Evolutionary conservation across 2,888 invertebrate species (phyloP).

Genomic region (Vesta saturnalis): DNA sequence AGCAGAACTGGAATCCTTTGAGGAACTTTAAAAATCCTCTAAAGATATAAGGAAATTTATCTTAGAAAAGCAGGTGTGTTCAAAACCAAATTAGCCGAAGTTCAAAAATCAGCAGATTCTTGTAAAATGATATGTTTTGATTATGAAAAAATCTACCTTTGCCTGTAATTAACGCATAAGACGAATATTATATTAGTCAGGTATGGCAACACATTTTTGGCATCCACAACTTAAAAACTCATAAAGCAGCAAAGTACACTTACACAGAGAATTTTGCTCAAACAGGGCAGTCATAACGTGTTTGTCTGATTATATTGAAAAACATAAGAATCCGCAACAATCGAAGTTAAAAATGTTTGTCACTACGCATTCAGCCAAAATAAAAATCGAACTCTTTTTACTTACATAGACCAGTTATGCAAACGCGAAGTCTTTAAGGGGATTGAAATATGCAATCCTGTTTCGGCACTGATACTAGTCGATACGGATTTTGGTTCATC

Average conservation of each 20-base stretch:
- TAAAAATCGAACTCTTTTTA: constrained; percentile 18
- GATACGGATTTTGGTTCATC: not conserved
- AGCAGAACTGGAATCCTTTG: not conserved
- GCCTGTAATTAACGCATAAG: constrained; percentile 7
- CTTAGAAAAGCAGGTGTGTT: constrained; percentile 12
- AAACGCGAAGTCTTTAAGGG: constrained; percentile 19
- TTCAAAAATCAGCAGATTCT: not conserved
- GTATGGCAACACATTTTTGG: constrained; percentile 14
- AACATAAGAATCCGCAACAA: constrained; percentile 3
- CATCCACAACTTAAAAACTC: not conserved
- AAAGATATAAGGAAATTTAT: not conserved
- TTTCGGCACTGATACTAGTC: not conserved
- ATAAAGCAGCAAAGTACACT: not conserved
- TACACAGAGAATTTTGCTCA: constrained; percentile 12
- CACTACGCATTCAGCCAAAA: constrained; percentile 29
- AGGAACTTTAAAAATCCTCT: not conserved
- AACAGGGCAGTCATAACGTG: constrained; percentile 7
- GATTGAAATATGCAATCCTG: constrained; percentile 16
- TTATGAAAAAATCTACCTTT: constrained; percentile 16
- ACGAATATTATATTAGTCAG: no score
- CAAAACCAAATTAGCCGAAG: not conserved
- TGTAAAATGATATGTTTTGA: constrained; percentile 11
- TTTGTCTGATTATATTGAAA: constrained; percentile 23
- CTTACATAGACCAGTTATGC: constrained; percentile 22
- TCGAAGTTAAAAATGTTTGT: constrained; percentile 20